These are phyloP conservation scores for Tautogolabrus adspersus DNA, from an alignment of 2,113 vertebrate genomes.

Conservation along the genomic window DNA sequence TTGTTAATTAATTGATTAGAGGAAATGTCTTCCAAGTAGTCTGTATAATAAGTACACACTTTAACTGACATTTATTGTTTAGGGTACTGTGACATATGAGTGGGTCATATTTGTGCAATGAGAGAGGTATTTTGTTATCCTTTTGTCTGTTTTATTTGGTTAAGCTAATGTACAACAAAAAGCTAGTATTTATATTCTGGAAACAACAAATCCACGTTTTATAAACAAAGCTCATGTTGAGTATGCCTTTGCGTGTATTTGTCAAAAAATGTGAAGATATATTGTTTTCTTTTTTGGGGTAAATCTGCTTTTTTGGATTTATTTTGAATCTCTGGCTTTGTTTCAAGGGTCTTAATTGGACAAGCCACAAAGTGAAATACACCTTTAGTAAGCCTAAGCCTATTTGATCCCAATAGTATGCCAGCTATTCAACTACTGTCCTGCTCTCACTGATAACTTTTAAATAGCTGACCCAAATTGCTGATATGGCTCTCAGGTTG, in stretches of 20 bases:
- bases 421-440: conserved; percentile 2
- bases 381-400: not conserved
- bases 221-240: conserved; percentile 20
- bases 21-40: conserved; percentile 37
- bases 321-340: conserved; percentile 1
- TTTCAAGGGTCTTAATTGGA: conserved; percentile 23
- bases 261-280: conserved; percentile 17
- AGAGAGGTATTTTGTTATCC: not conserved
- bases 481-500: not conserved
- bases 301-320: not conserved
- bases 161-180: not conserved
- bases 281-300: conserved; percentile 8
- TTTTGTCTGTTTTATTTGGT: not conserved
- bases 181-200: conserved; percentile 11
- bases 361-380: not conserved
- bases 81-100: not conserved
- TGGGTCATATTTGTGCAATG: not conserved
- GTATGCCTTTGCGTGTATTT: conserved; percentile 22
- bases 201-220: conserved; percentile 28
- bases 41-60: conserved; percentile 2
- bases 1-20: conserved; percentile 54
- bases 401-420: conserved; percentile 3
- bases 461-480: conserved; percentile 34
- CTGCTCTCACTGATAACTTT: conserved; percentile 6
- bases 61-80: not conserved